Evolutionary conservation across 2,113 vertebrate species (phyloP).

Genomic region (Silurus asotus): DNA sequence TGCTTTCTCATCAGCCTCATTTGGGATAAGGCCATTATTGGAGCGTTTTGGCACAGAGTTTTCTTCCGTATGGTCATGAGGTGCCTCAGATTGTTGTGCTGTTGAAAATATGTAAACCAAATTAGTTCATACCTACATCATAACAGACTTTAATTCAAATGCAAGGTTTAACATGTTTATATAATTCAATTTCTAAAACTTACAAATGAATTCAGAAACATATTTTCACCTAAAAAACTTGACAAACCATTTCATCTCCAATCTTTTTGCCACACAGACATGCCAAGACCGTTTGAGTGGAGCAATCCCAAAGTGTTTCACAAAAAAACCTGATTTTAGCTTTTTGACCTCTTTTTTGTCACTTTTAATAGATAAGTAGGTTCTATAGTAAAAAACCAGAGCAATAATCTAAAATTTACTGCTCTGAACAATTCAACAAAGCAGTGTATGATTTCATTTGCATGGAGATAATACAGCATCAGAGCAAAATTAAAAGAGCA

Average conservation of each 20-base stretch:
- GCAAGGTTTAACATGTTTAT: too few relatives aligned
- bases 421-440: not conserved
- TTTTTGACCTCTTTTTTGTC: not conserved
- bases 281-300: not conserved
- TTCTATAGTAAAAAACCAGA: not conserved
- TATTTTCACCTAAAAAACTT: not conserved
- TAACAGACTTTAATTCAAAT: too few relatives aligned
- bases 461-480: not conserved
- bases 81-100: slow-evolving; percentile 50
- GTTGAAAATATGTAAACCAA: slow-evolving; percentile 43
- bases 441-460: not conserved
- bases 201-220: not conserved
- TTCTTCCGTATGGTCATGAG: slow-evolving; percentile 46
- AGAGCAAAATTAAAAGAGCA: not conserved
- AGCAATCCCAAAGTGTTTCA: not conserved
- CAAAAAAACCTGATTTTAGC: not conserved
- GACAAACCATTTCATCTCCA: not conserved
- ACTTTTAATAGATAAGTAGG: not conserved
- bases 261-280: not conserved
- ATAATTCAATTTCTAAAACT: too few relatives aligned
- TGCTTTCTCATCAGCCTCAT: slow-evolving; percentile 5
- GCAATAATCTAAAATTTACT: not conserved
- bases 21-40: slow-evolving; percentile 62
- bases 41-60: slow-evolving; percentile 55
- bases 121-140: too few relatives aligned